Base-by-base conservation (phyloP, 2,797 vertebrate species). In the Paramormyrops hopkinsi region DNA sequence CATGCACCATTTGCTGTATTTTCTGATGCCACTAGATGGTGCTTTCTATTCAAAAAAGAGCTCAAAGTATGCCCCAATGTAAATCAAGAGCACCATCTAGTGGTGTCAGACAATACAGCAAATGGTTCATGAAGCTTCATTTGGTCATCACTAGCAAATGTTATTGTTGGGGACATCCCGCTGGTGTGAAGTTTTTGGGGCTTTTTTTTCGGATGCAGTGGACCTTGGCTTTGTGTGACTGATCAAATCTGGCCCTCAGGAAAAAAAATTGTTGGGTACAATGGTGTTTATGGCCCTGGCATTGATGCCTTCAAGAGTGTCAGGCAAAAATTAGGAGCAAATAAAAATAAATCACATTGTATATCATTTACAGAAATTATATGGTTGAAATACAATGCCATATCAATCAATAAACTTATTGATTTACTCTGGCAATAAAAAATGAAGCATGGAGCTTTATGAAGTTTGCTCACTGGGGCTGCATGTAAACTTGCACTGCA, bases 221-320 rank as follows among this genome's bases (percentile, higher is more conserved):
- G 22, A 62, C 22, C 59, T 25, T 62, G 59, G 59, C 59, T 62
- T 62, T 62, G 59, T 62, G 22, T 25, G 2, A 8, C 22, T 62
- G 59, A 25, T 25, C 0, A 22, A 62, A 62, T 62, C n/a, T 62
- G 59, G 22, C 59, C 22, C 59, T 62, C 56, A 62, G 56, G n/a
- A 9, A 25, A 62, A 59, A 62, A 11, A 11, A 62, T 25, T 25
- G 22, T 62, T 62, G 59, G 59, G 22, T 25, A 62, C 0, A 98
- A 99, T 59, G 92, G 96, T 96, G 0, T 98, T 97, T 93, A 99
- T 99, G 98, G 96, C 97, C 0, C 96, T 1, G 87, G 92, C 1
- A 91, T 22, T 0, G 86, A 92, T 87, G 0, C 11, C 0, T 90
- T 93, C 93, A 99, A 99, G 93, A 2, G 95, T 11, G 97, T 97